Evolutionary conservation across 2,797 vertebrate species (phyloP).

Genomic region (Acestrorhynchus altus): DNA sequence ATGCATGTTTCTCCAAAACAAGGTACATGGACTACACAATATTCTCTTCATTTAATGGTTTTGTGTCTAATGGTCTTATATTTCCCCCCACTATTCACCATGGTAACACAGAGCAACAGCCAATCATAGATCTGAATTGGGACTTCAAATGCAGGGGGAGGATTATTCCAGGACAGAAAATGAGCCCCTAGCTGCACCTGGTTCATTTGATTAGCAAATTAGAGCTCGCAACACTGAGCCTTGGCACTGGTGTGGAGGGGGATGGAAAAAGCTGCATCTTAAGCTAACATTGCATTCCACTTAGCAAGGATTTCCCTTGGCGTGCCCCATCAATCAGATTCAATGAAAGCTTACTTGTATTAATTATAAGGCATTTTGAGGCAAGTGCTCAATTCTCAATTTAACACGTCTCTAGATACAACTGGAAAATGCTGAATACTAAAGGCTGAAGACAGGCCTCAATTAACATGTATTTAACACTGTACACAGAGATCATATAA

Average conservation of each 20-base stretch:
- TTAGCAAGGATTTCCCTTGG: not conserved
- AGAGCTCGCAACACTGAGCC: conserved; percentile 32
- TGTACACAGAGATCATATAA: not conserved
- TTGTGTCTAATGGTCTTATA: conserved; percentile 56
- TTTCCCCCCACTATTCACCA: conserved; percentile 48
- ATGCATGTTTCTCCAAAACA: not conserved
- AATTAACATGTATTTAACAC: not conserved
- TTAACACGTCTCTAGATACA: not conserved
- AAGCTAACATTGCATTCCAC: conserved; percentile 14
- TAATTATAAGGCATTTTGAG: not conserved
- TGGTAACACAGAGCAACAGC: conserved; percentile 64
- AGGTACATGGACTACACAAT: not conserved
- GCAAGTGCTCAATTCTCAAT: not conserved
- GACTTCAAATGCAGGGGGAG: conserved; percentile 60
- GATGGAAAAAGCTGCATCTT: conserved; percentile 15
- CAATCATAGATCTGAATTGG: conserved; percentile 56
- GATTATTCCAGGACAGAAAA: conserved; percentile 53
- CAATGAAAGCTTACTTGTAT: not conserved
- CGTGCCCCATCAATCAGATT: not conserved
- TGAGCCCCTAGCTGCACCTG: conserved; percentile 65
- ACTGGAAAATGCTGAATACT: not conserved
- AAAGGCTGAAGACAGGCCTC: not conserved
- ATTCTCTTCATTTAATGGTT: conserved; percentile 32
- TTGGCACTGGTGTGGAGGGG: not conserved
- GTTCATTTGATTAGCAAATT: conserved; percentile 81